Conservation (phyloP, 2,797 vertebrate genomes). For the Acrossocheilus fasciatus region DNA sequence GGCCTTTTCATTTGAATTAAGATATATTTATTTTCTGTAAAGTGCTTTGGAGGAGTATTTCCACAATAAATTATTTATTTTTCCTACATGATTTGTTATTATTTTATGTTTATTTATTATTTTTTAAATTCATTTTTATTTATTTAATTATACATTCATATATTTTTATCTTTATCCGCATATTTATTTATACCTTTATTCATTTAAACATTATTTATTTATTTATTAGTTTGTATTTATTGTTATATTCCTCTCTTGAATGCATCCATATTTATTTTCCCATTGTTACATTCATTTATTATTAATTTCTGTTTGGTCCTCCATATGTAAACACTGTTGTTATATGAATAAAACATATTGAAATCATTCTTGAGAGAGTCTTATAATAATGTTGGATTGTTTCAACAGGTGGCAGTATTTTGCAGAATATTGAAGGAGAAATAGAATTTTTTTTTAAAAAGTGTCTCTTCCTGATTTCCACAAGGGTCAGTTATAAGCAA, state of each 20-base stretch:
- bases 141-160: too few species aligned
- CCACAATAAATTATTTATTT: background rate
- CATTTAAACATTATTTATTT: too few species aligned
- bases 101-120: background rate
- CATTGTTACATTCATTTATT: background rate
- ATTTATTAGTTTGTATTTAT: background rate
- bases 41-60: background rate
- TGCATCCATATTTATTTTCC: background rate
- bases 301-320: background rate
- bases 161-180: background rate
- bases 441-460: background rate
- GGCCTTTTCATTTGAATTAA: background rate
- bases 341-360: background rate
- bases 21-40: background rate
- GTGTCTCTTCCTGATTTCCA: background rate
- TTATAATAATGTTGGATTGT: background rate
- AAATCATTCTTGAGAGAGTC: background rate
- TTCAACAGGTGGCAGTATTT: constrained; percentile 4
- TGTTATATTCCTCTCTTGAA: too few species aligned
- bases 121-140: background rate
- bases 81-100: background rate
- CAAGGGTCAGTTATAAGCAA: background rate
- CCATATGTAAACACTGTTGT: background rate
- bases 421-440: background rate
- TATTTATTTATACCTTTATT: too few species aligned